Percentiles rank a stretch among this genome's conserved stretches.
These are phyloP conservation scores for Lagodon rhomboides DNA, from an alignment of 2,797 vertebrate species.

Conservation along the genomic window DNA sequence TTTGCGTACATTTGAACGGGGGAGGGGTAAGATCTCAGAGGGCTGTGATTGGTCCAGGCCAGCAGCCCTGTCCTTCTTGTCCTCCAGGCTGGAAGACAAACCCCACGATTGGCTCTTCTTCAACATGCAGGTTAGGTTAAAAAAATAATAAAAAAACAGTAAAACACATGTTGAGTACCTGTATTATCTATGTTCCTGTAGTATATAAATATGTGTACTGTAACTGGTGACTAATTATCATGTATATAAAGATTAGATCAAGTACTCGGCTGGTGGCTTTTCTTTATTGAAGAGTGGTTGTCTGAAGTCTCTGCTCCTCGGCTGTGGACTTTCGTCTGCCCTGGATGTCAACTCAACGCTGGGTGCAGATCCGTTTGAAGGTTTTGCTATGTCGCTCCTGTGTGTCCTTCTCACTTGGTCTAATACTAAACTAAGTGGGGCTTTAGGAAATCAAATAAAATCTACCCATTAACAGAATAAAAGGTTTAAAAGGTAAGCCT, in stretches of 20 bases:
- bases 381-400: too few relatives aligned
- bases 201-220: constrained; percentile 85
- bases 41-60: constrained; percentile 14
- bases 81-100: constrained; percentile 74
- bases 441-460: too few relatives aligned
- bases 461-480: too few relatives aligned
- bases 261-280: constrained; percentile 66
- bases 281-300: constrained; percentile 36
- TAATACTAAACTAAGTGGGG: too few relatives aligned
- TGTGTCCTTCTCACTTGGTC: too few relatives aligned
- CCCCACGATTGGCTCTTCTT: constrained; percentile 75
- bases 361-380: too few relatives aligned
- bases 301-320: not conserved
- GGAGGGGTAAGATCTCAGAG: not conserved
- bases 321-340: too few relatives aligned
- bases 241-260: constrained; percentile 88
- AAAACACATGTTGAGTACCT: constrained; percentile 79
- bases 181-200: constrained; percentile 91
- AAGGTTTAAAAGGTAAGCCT: too few relatives aligned
- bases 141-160: constrained; percentile 46
- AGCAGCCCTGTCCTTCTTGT: constrained; percentile 23
- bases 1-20: constrained; percentile 11
- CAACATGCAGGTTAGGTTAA: constrained; percentile 79
- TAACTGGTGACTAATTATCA: constrained; percentile 87
- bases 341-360: too few relatives aligned